Evolutionary conservation across 2,113 vertebrate species (phyloP).

Genomic region (Asarcornis scutulata): DNA sequence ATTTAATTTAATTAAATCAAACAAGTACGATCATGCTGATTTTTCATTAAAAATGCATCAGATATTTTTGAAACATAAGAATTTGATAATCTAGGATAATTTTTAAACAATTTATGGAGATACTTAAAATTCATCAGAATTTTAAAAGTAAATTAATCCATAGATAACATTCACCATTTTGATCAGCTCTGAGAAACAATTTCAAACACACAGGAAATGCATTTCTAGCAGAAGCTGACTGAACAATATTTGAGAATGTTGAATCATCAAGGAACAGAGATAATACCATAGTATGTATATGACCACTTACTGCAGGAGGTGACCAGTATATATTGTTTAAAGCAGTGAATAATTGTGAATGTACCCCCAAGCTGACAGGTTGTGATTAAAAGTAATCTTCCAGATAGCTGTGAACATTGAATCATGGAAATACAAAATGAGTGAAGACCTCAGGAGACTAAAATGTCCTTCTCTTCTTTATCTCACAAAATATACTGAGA

Average conservation of each 20-base stretch:
- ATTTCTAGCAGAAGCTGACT: background rate
- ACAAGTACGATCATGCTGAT: background rate
- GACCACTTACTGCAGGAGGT: background rate
- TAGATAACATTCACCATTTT: background rate
- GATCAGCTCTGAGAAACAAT: background rate
- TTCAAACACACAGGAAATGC: background rate
- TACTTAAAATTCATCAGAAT: background rate
- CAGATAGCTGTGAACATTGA: background rate
- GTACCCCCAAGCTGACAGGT: background rate
- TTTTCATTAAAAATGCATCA: background rate
- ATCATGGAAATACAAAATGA: background rate
- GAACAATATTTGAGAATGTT: background rate
- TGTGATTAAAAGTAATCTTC: background rate
- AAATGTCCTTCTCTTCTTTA: background rate
- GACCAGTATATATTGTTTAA: background rate
- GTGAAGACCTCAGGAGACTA: background rate
- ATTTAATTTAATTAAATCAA: too few species aligned
- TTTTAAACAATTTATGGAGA: background rate
- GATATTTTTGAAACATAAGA: background rate
- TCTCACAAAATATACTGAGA: background rate
- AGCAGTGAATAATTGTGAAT: background rate
- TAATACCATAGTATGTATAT: background rate
- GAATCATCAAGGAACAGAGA: background rate
- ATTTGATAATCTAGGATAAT: background rate
- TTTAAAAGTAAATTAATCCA: background rate